These are phyloP conservation scores for Bovichtus diacanthus DNA, from an alignment of 2,797 vertebrate genomes.

Conservation along the genomic window DNA sequence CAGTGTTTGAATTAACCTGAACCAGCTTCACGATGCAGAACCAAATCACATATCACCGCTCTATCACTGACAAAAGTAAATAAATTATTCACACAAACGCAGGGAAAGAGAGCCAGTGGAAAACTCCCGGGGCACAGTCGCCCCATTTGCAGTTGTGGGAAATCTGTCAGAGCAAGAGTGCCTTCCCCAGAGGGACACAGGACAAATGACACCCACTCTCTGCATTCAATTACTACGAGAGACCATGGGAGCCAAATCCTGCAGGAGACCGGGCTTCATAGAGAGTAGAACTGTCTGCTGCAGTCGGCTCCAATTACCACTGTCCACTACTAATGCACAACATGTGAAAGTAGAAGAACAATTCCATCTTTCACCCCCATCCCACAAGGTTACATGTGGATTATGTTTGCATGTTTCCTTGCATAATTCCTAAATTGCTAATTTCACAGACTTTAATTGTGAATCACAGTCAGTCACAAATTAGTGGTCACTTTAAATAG, in stretches of 20 bases:
- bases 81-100: constrained; percentile 80
- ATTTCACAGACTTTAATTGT: constrained; percentile 67
- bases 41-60: constrained; percentile 58
- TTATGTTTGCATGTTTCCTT: constrained; percentile 64
- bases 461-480: constrained; percentile 49
- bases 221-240: constrained; percentile 81
- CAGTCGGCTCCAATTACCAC: constrained; percentile 80
- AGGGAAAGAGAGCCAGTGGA: constrained; percentile 54
- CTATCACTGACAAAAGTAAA: constrained; percentile 75
- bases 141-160: constrained; percentile 82
- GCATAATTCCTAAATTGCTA: constrained; percentile 48
- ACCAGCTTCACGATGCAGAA: constrained; percentile 41
- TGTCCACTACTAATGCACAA: constrained; percentile 79
- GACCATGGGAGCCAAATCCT: constrained; percentile 76
- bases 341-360: constrained; percentile 78
- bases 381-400: constrained; percentile 60
- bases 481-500: constrained; percentile 59
- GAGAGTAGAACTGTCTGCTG: constrained; percentile 78
- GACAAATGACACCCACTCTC: constrained; percentile 84
- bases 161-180: constrained; percentile 81
- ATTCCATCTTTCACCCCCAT: constrained; percentile 59
- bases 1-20: constrained; percentile 64
- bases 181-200: constrained; percentile 79
- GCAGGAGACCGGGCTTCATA: constrained; percentile 62
- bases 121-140: constrained; percentile 67